A percentile compares a stretch with the other conserved stretches of the same genome.
Evolutionary conservation across 1,140 invertebrate genomes (phyloP).

Genomic region (Mylabris phalerata): DNA sequence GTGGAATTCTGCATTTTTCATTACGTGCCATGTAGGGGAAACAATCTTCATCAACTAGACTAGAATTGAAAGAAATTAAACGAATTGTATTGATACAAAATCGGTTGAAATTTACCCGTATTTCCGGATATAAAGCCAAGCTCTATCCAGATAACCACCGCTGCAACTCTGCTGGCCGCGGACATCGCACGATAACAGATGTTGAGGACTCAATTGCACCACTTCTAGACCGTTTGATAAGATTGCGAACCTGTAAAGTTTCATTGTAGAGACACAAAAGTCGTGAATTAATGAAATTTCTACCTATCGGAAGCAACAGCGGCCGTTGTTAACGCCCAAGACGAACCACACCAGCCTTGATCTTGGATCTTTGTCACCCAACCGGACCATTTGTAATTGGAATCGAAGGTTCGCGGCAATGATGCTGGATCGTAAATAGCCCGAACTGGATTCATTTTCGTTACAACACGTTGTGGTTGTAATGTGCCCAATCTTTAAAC

Average conservation of each 20-base stretch:
- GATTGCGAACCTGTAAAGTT: slow-evolving; percentile 60
- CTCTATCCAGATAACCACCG: slow-evolving; percentile 82
- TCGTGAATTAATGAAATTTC: neutral
- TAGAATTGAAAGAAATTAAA: slow-evolving; percentile 36
- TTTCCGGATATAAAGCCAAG: slow-evolving; percentile 81
- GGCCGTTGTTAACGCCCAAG: slow-evolving; percentile 86
- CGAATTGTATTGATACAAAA: neutral
- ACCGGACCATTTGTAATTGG: slow-evolving; percentile 63
- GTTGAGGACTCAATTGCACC: slow-evolving; percentile 70
- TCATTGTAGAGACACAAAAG: neutral
- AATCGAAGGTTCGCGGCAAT: slow-evolving; percentile 66
- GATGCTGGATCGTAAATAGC: slow-evolving; percentile 51
- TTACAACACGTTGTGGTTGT: slow-evolving; percentile 52
- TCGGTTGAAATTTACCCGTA: slow-evolving; percentile 59
- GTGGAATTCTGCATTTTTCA: slow-evolving; percentile 52
- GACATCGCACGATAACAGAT: slow-evolving; percentile 78
- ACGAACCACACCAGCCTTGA: slow-evolving; percentile 87
- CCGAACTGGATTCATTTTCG: slow-evolving; percentile 61
- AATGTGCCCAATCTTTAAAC: slow-evolving; percentile 46
- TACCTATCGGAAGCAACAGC: slow-evolving; percentile 70
- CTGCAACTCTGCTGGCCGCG: slow-evolving; percentile 70
- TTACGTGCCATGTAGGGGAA: slow-evolving; percentile 67
- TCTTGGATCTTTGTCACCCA: slow-evolving; percentile 68
- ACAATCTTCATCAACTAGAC: slow-evolving; percentile 73
- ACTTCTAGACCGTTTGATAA: slow-evolving; percentile 70